phyloP scores from a whole-genome alignment of 2,888 invertebrate genomes.

The Caenorhabditis imperialis region DNA sequence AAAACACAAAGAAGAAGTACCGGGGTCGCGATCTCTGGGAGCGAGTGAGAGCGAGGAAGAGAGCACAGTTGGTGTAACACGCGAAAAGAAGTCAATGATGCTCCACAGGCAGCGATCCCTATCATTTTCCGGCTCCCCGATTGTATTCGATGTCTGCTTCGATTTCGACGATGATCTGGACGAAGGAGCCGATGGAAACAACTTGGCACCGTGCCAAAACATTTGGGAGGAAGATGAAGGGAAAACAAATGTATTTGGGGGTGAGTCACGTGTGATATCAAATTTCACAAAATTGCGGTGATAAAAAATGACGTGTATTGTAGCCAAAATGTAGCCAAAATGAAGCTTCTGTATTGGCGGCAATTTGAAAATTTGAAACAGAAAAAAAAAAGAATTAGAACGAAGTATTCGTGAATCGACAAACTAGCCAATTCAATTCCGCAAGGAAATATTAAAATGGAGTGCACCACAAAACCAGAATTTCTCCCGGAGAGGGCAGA shows the following conservation, averaged over 20 bases:
- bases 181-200: neutral
- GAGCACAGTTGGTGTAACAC: slow-evolving; percentile 18
- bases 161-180: slow-evolving; percentile 38
- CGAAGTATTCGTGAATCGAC: too few species aligned
- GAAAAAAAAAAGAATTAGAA: too few species aligned
- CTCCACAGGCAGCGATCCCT: slow-evolving; percentile 37
- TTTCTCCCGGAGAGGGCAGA: too few species aligned
- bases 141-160: slow-evolving; percentile 33
- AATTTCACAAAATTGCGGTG: neutral
- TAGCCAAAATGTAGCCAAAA: too few species aligned
- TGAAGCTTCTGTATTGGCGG: too few species aligned
- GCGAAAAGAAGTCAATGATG: slow-evolving; percentile 17
- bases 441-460: too few species aligned
- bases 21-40: neutral
- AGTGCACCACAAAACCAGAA: too few species aligned
- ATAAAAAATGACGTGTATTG: too few species aligned
- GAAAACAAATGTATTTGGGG: neutral
- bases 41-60: slow-evolving; percentile 1
- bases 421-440: too few species aligned
- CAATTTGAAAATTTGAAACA: too few species aligned
- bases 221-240: slow-evolving; percentile 16
- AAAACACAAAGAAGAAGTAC: neutral
- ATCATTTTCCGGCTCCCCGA: slow-evolving; percentile 38
- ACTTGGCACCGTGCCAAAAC: slow-evolving; percentile 23
- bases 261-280: slow-evolving; percentile 6